Base-by-base conservation (phyloP, 2,113 vertebrate species). In the Hyaena hyaena region DNA sequence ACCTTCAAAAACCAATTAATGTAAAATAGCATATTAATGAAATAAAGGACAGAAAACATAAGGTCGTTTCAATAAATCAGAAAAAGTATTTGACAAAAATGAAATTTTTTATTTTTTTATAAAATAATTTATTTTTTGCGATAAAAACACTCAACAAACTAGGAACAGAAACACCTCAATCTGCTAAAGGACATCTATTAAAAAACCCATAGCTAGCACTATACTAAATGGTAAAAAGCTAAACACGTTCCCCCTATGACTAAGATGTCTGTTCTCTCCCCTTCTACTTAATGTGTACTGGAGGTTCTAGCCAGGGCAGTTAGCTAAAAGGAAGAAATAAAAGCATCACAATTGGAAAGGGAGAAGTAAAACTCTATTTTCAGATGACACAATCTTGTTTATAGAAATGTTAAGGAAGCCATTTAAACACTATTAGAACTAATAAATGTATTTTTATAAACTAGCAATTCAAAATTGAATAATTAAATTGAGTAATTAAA, bases 1-100 rank as follows among this genome's bases (percentile, higher is more conserved):
- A 80, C 16, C n/a, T 85, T 31, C 73, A 80, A 92, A 92, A 90
- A 39, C 65, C 45, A 95, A 71, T 89, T 90, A 91, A 95, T 84
- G 5, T 73, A 77, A 53, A 45, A 84, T 0, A 39, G 10, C 4
- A 50, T 17, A 71, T 58, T 74, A 74, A 74, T 68, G 45, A 10
- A 84, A 50, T 91, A 88, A 95, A 76, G 33, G 3, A 66, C 35
- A 96, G 48, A 93, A 91, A 28, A 24, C 28, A 71, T 61, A 68
- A 28, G 24, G 95, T 55, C 55, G 69, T 88, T 74, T 93, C 77
- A 95, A 69, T 88, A 93, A 77, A 85, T 43, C 76, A 73, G 50
- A 50, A 66, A 81, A 71, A 5, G 2, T 17, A 84, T 39, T 79
- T 96, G 48, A 88, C 23, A 91, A 91, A 88, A 91, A 74, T 74